Evolutionary conservation across 2,888 invertebrate species (phyloP).

Genomic region (Cataglyphis cursor): DNA sequence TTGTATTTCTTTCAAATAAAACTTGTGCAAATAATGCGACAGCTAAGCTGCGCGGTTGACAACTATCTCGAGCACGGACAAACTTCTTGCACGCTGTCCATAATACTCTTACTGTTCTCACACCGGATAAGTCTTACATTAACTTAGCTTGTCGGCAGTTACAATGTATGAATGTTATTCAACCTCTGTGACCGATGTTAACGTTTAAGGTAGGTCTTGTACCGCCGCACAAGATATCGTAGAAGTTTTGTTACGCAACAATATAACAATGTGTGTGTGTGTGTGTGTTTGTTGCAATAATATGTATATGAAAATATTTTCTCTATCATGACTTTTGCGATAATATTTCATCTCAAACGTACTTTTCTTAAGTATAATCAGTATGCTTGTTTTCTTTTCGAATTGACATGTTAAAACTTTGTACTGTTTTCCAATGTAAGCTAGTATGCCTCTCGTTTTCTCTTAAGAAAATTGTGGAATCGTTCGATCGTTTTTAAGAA

Average conservation of each 20-base stretch:
- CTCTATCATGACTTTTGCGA: too few relatives aligned
- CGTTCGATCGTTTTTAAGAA: neutral
- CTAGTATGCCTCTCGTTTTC: neutral
- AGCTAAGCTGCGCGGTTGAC: slow-evolving; percentile 7
- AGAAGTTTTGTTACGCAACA: neutral
- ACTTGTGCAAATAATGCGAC: slow-evolving; percentile 14
- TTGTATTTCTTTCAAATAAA: slow-evolving; percentile 18
- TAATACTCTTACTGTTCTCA: slow-evolving; percentile 26
- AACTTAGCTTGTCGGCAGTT: slow-evolving; percentile 6
- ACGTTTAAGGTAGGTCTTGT: neutral
- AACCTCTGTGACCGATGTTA: neutral
- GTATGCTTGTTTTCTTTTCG: neutral
- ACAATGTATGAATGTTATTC: neutral
- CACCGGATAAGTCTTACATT: slow-evolving; percentile 18
- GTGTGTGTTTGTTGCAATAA: neutral
- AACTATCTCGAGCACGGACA: slow-evolving; percentile 1
- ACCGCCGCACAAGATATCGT: neutral
- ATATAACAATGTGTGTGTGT: neutral
- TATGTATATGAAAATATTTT: too few relatives aligned
- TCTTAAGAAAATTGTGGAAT: neutral
- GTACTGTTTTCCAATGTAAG: slow-evolving; percentile 2
- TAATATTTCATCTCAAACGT: too few relatives aligned
- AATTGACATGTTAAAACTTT: neutral
- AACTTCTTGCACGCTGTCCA: slow-evolving; percentile 19
- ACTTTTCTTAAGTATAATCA: too few relatives aligned